Percentiles rank a stretch among this genome's conserved stretches.
Conservation (phyloP, 2,888 invertebrate species). For the Tuberolachnus salignus region DNA sequence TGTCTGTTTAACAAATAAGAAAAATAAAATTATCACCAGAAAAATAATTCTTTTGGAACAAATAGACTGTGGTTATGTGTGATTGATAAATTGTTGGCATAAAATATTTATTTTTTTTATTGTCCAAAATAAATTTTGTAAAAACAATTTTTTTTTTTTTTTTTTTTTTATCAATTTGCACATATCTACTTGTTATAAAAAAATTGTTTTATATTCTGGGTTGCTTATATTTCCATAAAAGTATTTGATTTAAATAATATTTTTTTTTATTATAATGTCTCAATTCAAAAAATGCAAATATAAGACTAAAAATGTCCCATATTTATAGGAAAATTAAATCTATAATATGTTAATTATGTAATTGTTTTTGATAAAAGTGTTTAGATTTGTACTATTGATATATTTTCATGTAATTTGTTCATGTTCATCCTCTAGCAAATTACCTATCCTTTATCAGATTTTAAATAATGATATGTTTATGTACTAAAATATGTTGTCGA, state of each 20-base stretch:
- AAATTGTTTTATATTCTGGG: constrained; percentile 19
- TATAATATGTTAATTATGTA: constrained; percentile 7
- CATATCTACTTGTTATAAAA: not conserved
- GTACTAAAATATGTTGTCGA: not conserved
- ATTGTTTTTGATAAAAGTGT: constrained; percentile 31
- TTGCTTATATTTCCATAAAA: constrained; percentile 26
- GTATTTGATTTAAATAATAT: constrained; percentile 15
- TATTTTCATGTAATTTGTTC: constrained; percentile 6
- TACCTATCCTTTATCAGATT: constrained; percentile 2
- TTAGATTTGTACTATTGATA: constrained; percentile 12
- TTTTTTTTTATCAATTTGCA: not conserved
- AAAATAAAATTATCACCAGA: constrained; percentile 8
- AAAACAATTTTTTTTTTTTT: constrained; percentile 5
- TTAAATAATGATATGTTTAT: constrained; percentile 8
- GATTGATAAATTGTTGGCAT: not conserved
- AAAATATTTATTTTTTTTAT: not conserved
- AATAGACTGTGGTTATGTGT: not conserved
- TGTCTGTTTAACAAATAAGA: not conserved
- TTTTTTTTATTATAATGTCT: constrained; percentile 21
- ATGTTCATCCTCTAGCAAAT: constrained; percentile 22
- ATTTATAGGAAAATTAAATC: constrained; percentile 9
- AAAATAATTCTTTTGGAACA: constrained; percentile 29
- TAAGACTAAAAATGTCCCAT: constrained; percentile 34
- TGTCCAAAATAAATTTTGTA: not conserved
- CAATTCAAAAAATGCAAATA: constrained; percentile 10